phyloP scores from a whole-genome alignment of 2,113 vertebrate genomes.

The Pelecanoides urinatrix region DNA sequence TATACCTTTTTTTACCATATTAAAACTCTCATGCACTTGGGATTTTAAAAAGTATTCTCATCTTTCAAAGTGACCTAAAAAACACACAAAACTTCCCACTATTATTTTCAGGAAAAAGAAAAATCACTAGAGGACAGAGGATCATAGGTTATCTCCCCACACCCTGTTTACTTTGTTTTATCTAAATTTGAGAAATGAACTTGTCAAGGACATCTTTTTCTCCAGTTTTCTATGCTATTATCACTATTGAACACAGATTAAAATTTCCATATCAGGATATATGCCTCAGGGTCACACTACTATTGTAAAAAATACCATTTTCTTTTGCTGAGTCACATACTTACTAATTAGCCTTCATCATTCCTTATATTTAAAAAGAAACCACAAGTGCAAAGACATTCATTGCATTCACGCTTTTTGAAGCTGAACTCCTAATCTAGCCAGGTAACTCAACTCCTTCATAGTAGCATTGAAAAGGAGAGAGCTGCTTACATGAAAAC shows the following conservation, averaged over 20 bases:
- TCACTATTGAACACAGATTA: not conserved
- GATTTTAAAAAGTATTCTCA: not conserved
- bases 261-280: not conserved
- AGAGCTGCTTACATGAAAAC: not conserved
- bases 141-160: not conserved
- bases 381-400: not conserved
- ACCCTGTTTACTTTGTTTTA: not conserved
- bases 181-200: not conserved
- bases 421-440: not conserved
- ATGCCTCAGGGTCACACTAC: not conserved
- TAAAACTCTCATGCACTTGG: not conserved
- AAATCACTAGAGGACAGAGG: not conserved
- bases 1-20: not conserved
- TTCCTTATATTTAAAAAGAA: not conserved
- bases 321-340: not conserved
- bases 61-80: not conserved
- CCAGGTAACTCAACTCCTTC: not conserved
- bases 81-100: not conserved
- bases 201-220: not conserved
- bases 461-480: not conserved
- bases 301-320: not conserved
- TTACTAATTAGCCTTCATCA: not conserved
- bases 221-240: not conserved
- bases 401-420: not conserved
- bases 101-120: not conserved